Percentiles rank a stretch among this genome's conserved stretches.
Evolutionary conservation across 1,140 invertebrate genomes (phyloP).

Genomic region (Mylabris phalerata): DNA sequence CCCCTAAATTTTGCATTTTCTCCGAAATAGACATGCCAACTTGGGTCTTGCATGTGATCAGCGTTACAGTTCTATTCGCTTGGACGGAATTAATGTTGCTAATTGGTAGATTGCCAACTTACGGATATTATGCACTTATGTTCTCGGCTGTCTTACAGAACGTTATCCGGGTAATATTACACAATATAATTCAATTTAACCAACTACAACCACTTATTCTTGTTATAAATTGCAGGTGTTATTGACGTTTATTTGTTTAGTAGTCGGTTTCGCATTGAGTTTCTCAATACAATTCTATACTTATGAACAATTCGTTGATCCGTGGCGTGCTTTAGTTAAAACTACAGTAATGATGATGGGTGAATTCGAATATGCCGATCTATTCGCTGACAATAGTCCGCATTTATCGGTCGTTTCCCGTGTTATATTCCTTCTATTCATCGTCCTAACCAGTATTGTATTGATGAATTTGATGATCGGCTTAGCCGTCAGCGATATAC

Average conservation of each 20-base stretch:
- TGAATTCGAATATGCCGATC: conserved; percentile 49
- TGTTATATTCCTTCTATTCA: conserved; percentile 52
- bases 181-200: neutral
- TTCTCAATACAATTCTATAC: conserved; percentile 48
- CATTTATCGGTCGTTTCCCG: conserved; percentile 29
- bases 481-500: conserved; percentile 56
- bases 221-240: conserved; percentile 39
- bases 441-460: conserved; percentile 56
- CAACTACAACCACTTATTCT: neutral
- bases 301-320: conserved; percentile 42
- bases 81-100: conserved; percentile 51
- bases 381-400: conserved; percentile 32
- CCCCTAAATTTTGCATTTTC: too few species aligned
- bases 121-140: conserved; percentile 49
- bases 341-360: conserved; percentile 55
- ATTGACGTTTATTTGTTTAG: conserved; percentile 46
- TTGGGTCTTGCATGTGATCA: conserved; percentile 43
- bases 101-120: conserved; percentile 46
- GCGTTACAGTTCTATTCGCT: conserved; percentile 44
- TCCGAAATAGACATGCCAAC: conserved; percentile 7
- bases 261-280: conserved; percentile 51
- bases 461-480: conserved; percentile 58
- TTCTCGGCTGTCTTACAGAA: conserved; percentile 47
- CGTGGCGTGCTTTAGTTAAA: conserved; percentile 45
- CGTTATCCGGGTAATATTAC: conserved; percentile 41